A percentile compares a stretch with the other conserved stretches of the same genome.
phyloP scores from a whole-genome alignment of 2,888 invertebrate genomes.

The Ectobius pallidus region DNA sequence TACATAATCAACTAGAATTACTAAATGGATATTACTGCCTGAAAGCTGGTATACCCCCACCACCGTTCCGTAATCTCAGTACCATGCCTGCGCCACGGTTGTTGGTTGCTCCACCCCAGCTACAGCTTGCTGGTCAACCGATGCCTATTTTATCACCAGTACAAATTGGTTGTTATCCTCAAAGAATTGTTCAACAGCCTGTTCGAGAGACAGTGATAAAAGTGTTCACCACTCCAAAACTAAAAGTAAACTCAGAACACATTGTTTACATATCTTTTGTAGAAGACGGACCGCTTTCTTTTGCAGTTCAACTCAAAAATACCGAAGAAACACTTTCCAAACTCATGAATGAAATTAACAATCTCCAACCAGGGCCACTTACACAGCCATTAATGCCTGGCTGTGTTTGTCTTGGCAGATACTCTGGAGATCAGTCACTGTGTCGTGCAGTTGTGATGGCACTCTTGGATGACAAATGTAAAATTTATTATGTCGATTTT shows the following conservation, averaged over 20 bases:
- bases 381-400: conserved; percentile 74
- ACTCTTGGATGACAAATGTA: conserved; percentile 72
- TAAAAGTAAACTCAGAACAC: conserved; percentile 64
- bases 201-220: not conserved
- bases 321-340: conserved; percentile 65
- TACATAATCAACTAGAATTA: conserved; percentile 41
- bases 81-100: conserved; percentile 22
- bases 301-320: conserved; percentile 76
- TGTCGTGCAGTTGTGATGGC: conserved; percentile 80
- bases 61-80: conserved; percentile 16
- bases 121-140: not conserved
- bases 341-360: conserved; percentile 77
- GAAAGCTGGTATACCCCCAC: conserved; percentile 20
- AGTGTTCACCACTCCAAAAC: conserved; percentile 52
- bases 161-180: not conserved
- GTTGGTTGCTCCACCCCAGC: not conserved
- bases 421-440: conserved; percentile 69
- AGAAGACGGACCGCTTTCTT: conserved; percentile 79
- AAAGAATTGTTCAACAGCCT: not conserved
- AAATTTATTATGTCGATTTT: conserved; percentile 81
- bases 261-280: conserved; percentile 76
- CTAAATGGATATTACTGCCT: conserved; percentile 13
- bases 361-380: conserved; percentile 62
- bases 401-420: conserved; percentile 76
- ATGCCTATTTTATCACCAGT: conserved; percentile 40